Base-by-base conservation (phyloP, 2,888 invertebrate species). In the Prostheceraeus crozeri region DNA sequence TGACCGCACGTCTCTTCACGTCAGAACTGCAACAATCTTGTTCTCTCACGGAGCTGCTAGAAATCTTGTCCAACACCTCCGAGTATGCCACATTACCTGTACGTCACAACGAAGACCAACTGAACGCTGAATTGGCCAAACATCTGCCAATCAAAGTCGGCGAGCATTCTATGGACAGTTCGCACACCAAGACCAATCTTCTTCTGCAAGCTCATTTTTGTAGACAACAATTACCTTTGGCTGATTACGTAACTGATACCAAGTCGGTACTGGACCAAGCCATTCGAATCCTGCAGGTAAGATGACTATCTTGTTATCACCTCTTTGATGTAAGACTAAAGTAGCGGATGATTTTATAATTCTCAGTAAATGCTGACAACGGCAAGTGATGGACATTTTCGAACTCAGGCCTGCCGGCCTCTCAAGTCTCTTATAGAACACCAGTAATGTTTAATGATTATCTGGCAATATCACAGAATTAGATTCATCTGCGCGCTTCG, bases 181-280 rank as follows among this genome's bases (percentile, higher is more conserved):
- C 98, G 0, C 85, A 93, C 77, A 86, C 90, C 3, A 99, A 99
- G 79, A 85, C 94, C 3, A 85, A 87, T 77, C 79, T 99, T 3
- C 79, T 99, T 57, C 82, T 98, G 6, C 96, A 96, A 79, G 89
- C 93, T 10, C 91, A 98, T 74, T 85, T 96, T 75, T 83, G 85
- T n/a, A 83, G 86, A 40, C 73, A 86, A 3, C 78, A 81, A 28
- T 77, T 98, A 57, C 93, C 94, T 0, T 86, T 86, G 70, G 83
- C 90, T 0, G 98, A 99, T 78, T 99, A 96, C 75, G 79, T 84
- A 58, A 94, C 96, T 0, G 98, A 99, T 77, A 84, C 89, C 33
- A 96, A 98, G 77, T 89, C 90, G 11, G 90, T 94, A 0, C 80
- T 99, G 53, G 98, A 99, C 78, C 94, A 98, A 76, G 84, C 91